A percentile compares a stretch with the other conserved stretches of the same genome.
phyloP scores from a whole-genome alignment of 2,113 vertebrate genomes.

The Podarcis raffonei region DNA sequence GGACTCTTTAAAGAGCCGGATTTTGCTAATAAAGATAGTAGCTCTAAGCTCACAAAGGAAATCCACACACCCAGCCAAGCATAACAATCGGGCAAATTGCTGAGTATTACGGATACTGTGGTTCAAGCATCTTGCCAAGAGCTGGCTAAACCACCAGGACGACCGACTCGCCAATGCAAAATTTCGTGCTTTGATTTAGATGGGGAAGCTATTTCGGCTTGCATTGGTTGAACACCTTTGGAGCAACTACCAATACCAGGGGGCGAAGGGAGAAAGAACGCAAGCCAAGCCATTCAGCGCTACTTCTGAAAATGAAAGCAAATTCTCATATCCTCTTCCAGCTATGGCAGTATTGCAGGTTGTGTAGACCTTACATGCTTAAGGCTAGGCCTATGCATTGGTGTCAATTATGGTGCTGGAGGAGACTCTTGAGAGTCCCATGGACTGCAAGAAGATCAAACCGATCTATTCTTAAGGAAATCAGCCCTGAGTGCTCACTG shows the following conservation, averaged over 20 bases:
- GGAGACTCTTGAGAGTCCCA: no score
- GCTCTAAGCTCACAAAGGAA: background rate
- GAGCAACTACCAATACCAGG: background rate
- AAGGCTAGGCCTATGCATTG: background rate
- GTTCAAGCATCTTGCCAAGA: background rate
- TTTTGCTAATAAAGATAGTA: no score
- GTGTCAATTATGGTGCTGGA: no score
- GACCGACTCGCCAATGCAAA: background rate
- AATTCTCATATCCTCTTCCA: background rate
- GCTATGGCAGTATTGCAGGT: background rate
- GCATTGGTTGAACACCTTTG: background rate
- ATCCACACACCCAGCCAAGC: background rate
- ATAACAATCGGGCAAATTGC: background rate
- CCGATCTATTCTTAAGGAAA: no score
- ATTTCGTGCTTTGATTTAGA: background rate
- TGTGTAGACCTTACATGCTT: background rate
- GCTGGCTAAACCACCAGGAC: background rate
- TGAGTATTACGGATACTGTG: background rate
- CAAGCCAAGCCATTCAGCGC: no score
- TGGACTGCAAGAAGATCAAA: no score
- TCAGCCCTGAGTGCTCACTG: no score
- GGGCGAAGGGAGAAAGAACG: background rate
- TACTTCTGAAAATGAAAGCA: background rate
- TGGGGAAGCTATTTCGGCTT: no score
- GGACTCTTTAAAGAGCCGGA: no score